Evolutionary conservation across 1,140 invertebrate genomes (phyloP).

Genomic region (Pinna nobilis): DNA sequence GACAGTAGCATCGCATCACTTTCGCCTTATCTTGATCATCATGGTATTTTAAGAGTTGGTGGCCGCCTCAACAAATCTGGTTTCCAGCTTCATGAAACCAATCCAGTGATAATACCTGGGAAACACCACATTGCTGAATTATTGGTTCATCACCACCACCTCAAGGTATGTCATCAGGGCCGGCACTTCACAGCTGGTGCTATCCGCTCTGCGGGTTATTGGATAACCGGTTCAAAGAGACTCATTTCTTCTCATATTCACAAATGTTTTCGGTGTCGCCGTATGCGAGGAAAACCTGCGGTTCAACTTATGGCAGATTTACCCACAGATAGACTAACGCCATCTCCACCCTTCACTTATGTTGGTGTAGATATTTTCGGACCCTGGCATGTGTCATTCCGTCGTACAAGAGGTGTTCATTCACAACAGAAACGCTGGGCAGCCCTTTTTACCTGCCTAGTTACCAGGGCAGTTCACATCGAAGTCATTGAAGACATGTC

Average conservation of each 20-base stretch:
- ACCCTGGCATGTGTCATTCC: conserved; percentile 10
- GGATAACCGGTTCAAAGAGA: conserved; percentile 44
- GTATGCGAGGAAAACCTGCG: conserved; percentile 8
- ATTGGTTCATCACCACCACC: conserved; percentile 41
- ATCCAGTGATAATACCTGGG: conserved; percentile 48
- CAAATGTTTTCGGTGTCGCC: conserved; percentile 27
- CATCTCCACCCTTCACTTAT: conserved; percentile 22
- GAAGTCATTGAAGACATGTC: conserved; percentile 39
- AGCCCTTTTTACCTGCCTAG: conserved; percentile 40
- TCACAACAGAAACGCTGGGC: conserved; percentile 38
- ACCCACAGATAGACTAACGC: conserved; percentile 16
- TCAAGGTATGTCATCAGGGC: conserved; percentile 46
- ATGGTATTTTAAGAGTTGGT: conserved; percentile 46
- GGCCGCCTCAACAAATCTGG: conserved; percentile 20
- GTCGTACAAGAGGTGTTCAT: conserved; percentile 12
- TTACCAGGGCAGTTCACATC: conserved; percentile 32
- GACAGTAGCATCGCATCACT: conserved; percentile 24
- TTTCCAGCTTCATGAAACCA: neutral
- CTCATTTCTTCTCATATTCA: conserved; percentile 36
- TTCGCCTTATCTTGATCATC: conserved; percentile 40
- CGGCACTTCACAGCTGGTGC: conserved; percentile 31
- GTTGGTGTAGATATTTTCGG: conserved; percentile 35
- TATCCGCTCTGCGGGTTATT: conserved; percentile 45
- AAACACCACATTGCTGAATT: conserved; percentile 22
- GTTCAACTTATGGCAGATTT: conserved; percentile 42